Evolutionary conservation across 53 echinoderm and acorn worm species (phyloP), one percentile per base, ranked within the genome.

Genomic region (Glandiceps talaboti): DNA sequence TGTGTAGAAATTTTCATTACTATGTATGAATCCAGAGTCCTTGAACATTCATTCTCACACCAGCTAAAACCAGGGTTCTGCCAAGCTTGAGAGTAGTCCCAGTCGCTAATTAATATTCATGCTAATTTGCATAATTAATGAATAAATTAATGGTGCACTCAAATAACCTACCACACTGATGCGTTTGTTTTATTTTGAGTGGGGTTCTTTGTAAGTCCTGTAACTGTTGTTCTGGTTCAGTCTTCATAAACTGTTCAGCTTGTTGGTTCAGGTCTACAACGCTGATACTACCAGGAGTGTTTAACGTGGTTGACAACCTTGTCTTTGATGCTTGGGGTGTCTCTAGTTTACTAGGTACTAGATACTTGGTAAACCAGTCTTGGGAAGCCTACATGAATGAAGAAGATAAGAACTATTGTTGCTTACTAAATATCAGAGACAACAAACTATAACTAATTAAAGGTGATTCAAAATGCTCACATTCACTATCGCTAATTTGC

Each of bases 231-330:
- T 73, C 31, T 27, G 90, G 87, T 29, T 87, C 84, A 0, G 90
- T 90, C 82, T 77, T 73, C 87, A 90, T 87, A 27, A 87, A 73
- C 6, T 82, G 85, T 72, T 91, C 85, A 25, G 88, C 88, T 31
- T 88, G 88, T 28, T 79, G 27, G 31, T 91, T 91, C 80, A 86
- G 79, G 77, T 88, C 81, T 0, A 88, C 79, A 1, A 91, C 83
- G 30, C 79, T 79, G 27, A 73, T 20, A 20, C 83, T 77, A 25
- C 83, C 84, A 75, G n/a, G n/a, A n/a, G n/a, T n/a, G n/a, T 45
- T 45, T 6, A 20, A 45, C 64, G 64, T 45, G 64, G 6, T 20
- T 20, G 64, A 20, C 6, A 20, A 45, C 6, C 20, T 20, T 12
- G 20, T 45, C 64, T 12, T 12, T 45, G 64, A 20, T 45, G 64